Base-by-base conservation (phyloP, 2,797 vertebrate genomes). In the Trachurus trachurus region DNA sequence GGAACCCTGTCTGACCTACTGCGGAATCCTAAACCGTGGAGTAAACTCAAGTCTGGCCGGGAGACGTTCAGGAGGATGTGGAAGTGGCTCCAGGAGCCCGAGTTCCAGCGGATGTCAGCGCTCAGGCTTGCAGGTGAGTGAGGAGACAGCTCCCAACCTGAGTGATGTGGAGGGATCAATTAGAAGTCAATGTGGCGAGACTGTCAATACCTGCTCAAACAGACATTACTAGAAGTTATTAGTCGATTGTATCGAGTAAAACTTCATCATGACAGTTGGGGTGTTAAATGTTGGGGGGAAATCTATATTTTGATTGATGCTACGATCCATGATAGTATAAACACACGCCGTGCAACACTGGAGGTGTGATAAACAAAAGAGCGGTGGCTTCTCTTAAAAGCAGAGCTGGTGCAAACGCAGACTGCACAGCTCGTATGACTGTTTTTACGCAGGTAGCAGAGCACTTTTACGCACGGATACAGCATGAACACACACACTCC, bases 31-130 rank as follows among this genome's bases (percentile, higher is more conserved):
- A 99, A 99, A 93, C 98, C 98, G 66, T 99, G 98, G 98, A 97
- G 97, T 96, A 99, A 99, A 94, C 98, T 99, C 92, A 99, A 99
- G 93, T 99, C 98, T 0, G 98, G 98, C 76, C 96, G 98, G 21
- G 98, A 99, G 96, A 99, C 98, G 78, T 99, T 99, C 95, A 95
- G 98, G 80, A 96, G 98, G 94, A 99, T 99, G 98, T 99, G 98
- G 98, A 99, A 98, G 94, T 99, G 98, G 98, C 95, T 99, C 65
- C 98, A 99, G 90, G 98, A 98, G 90, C 98, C 98, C 0, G 98
- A 99, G 92, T 99, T 99, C 92, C 98, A 99, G 94, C 95, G 98
- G 89, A 99, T 99, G 97, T 98, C 98, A 54, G 98, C 98, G 65
- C 96, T 99, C 80, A 95, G 98, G 88, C 96, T 99, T 81, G 98